Percentiles rank a stretch among this genome's conserved stretches.
Conservation (phyloP, 2,113 vertebrate genomes). For the Anas platyrhynchos region DNA sequence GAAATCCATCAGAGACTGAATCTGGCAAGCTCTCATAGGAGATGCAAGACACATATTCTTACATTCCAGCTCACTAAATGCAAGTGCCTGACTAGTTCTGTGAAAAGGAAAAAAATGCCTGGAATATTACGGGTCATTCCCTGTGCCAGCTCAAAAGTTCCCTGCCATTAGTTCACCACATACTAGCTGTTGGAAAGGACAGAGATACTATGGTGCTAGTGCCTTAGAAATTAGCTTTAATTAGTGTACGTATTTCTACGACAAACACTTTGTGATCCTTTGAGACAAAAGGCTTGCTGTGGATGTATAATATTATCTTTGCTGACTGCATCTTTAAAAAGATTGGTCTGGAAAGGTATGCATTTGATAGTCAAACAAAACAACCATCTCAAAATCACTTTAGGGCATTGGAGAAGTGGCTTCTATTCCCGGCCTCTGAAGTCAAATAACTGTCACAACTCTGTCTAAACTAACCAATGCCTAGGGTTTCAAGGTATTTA, state of each 20-base stretch:
- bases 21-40: slow-evolving; percentile 56
- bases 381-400: slow-evolving; percentile 43
- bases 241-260: not conserved
- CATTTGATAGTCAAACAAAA: slow-evolving; percentile 29
- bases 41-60: slow-evolving; percentile 59
- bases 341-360: slow-evolving; percentile 26
- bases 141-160: slow-evolving; percentile 3
- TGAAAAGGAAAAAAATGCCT: not conserved
- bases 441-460: slow-evolving; percentile 67
- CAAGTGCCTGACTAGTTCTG: slow-evolving; percentile 28
- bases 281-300: not conserved
- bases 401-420: slow-evolving; percentile 28
- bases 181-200: slow-evolving; percentile 11
- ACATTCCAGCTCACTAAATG: slow-evolving; percentile 52
- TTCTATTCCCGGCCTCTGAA: slow-evolving; percentile 41
- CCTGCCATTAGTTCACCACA: not conserved
- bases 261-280: not conserved
- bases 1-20: slow-evolving; percentile 68
- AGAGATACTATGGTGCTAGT: not conserved
- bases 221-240: not conserved
- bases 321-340: not conserved
- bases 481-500: slow-evolving; percentile 46
- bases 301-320: not conserved
- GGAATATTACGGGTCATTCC: slow-evolving; percentile 13
- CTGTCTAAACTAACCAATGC: slow-evolving; percentile 36